Percentiles rank a stretch among this genome's conserved stretches.
Evolutionary conservation across 2,113 vertebrate genomes (phyloP).

Genomic region (Theristicus caerulescens): DNA sequence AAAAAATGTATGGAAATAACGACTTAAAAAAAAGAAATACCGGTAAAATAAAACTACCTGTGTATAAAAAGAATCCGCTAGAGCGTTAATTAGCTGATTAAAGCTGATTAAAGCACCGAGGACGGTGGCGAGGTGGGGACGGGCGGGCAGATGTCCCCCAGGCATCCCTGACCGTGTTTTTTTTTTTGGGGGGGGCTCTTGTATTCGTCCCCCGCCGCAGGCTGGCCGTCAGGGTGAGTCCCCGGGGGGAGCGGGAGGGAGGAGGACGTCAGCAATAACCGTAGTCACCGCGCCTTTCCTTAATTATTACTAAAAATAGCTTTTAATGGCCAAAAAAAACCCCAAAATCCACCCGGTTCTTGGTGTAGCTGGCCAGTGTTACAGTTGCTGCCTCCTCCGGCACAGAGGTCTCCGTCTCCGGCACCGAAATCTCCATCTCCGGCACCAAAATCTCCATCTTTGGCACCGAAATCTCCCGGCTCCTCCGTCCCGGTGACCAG

Average conservation of each 20-base stretch:
- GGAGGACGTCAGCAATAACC: conserved; percentile 34
- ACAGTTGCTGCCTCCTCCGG: background rate
- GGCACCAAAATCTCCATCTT: background rate
- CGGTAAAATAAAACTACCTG: conserved; percentile 50
- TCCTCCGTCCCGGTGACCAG: conserved; percentile 27
- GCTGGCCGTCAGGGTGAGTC: background rate
- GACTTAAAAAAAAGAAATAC: background rate
- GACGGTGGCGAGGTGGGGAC: accelerated
- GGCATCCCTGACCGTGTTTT: background rate
- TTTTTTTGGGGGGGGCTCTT: background rate
- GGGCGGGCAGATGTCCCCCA: accelerated
- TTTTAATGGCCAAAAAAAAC: background rate
- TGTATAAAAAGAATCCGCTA: background rate
- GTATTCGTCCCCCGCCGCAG: background rate
- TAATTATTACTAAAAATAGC: conserved; percentile 18
- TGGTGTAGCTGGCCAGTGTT: background rate
- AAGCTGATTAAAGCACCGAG: background rate
- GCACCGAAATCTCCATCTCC: background rate
- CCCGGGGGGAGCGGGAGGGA: background rate
- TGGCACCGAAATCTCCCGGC: background rate
- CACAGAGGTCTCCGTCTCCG: accelerated
- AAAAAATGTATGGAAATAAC: background rate
- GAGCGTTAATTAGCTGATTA: background rate
- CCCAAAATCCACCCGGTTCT: background rate
- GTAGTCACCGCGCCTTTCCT: conserved; percentile 62